Conservation (phyloP, 2,797 vertebrate species). For the Hephaestus fuliginosus region DNA sequence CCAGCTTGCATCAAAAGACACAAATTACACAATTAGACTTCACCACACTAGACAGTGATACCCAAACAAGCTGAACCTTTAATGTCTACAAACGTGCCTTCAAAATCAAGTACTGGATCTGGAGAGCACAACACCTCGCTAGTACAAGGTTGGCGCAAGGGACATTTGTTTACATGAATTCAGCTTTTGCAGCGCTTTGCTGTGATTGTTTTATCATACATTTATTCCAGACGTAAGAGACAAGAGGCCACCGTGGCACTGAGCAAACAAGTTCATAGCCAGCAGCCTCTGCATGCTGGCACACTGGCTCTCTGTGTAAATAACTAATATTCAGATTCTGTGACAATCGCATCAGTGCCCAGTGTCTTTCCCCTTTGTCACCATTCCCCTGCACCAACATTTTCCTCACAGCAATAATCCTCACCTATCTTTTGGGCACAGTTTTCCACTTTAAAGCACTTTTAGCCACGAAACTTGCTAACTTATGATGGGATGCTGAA, state of each 20-base stretch:
- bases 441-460: constrained; percentile 10
- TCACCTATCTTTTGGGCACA: constrained; percentile 20
- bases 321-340: constrained; percentile 43
- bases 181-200: constrained; percentile 23
- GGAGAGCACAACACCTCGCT: background rate
- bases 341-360: constrained; percentile 16
- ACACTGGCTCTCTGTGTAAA: constrained; percentile 38
- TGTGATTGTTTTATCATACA: constrained; percentile 44
- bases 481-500: background rate
- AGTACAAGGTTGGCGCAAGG: background rate
- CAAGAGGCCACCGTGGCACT: constrained; percentile 13
- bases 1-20: background rate
- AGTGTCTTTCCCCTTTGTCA: constrained; percentile 1
- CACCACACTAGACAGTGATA: background rate
- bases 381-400: background rate
- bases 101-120: background rate
- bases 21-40: background rate
- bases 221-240: constrained; percentile 27
- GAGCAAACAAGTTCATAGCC: constrained; percentile 55
- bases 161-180: constrained; percentile 10
- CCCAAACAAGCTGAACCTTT: background rate
- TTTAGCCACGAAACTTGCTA: constrained; percentile 24
- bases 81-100: constrained; percentile 1
- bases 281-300: constrained; percentile 35
- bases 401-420: constrained; percentile 1